Conservation (phyloP, 92 coral and sea anemone species). For the Paramuricea clavata region DNA sequence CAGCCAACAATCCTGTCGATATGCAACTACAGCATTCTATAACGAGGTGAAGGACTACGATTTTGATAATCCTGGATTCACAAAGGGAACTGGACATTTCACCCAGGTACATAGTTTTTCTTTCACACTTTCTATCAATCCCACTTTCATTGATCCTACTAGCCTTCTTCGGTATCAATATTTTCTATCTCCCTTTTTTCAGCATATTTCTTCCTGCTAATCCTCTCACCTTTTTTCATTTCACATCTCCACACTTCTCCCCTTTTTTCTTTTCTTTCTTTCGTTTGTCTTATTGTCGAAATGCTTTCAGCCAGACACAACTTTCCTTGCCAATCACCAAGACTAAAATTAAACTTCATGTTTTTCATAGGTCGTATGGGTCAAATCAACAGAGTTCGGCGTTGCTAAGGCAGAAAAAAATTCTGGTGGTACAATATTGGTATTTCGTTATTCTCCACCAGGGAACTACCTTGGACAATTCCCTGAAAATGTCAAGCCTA, state of each 20-base stretch:
- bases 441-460: conserved; percentile 81
- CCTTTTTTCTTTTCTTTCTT: too few species aligned
- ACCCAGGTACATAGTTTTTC: conserved; percentile 76
- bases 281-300: not conserved
- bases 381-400: conserved; percentile 76
- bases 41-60: conserved; percentile 76
- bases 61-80: conserved; percentile 71
- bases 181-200: too few species aligned
- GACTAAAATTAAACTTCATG: not conserved
- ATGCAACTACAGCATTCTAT: conserved; percentile 77
- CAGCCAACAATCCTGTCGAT: conserved; percentile 62
- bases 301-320: not conserved
- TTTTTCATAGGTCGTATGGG: conserved; percentile 80
- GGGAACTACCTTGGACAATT: conserved; percentile 65
- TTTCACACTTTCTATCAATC: not conserved
- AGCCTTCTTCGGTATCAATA: not conserved
- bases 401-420: conserved; percentile 72
- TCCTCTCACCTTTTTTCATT: too few species aligned
- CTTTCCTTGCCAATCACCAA: not conserved
- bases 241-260: too few species aligned
- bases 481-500: conserved; percentile 44
- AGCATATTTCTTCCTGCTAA: too few species aligned
- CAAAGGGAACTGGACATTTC: conserved; percentile 76
- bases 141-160: not conserved
- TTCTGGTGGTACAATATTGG: conserved; percentile 71